Percentiles rank a stretch among this genome's conserved stretches.
phyloP scores from a whole-genome alignment of 2,113 vertebrate genomes.

The Ondatra zibethicus region DNA sequence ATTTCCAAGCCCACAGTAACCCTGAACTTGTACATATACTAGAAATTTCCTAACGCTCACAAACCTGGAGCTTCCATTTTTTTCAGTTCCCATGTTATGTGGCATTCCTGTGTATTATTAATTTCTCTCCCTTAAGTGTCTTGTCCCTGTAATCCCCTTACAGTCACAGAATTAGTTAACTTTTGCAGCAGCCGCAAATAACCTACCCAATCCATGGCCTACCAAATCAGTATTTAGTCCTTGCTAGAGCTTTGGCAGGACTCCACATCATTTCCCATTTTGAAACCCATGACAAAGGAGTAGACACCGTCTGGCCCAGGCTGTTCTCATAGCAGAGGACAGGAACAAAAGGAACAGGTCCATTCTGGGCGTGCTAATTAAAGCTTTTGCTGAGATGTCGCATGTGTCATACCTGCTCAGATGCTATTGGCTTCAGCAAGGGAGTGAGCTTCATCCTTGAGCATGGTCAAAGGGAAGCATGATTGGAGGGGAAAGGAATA shows the following conservation, averaged over 20 bases:
- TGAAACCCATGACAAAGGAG: not conserved
- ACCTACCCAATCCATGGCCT: not conserved
- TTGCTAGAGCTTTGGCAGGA: not conserved
- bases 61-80: not conserved
- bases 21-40: not conserved
- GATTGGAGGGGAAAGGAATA: not conserved
- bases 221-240: not conserved
- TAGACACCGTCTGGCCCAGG: constrained; percentile 5
- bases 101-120: not conserved
- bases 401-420: not conserved
- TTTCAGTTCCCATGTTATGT: not conserved
- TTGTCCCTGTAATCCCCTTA: not conserved
- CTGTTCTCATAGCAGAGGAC: not conserved
- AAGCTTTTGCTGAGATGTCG: constrained; percentile 10
- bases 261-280: not conserved
- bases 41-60: not conserved
- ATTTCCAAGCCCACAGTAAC: not conserved
- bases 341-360: constrained; percentile 22
- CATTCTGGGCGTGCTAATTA: not conserved
- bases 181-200: not conserved
- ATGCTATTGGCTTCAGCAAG: not conserved
- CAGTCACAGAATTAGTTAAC: not conserved
- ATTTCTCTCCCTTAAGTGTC: not conserved
- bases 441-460: not conserved
- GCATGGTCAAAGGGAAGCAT: not conserved